A percentile compares a stretch with the other conserved stretches of the same genome.
phyloP scores from a whole-genome alignment of 2,888 invertebrate genomes.

The Andrena bucephala region DNA sequence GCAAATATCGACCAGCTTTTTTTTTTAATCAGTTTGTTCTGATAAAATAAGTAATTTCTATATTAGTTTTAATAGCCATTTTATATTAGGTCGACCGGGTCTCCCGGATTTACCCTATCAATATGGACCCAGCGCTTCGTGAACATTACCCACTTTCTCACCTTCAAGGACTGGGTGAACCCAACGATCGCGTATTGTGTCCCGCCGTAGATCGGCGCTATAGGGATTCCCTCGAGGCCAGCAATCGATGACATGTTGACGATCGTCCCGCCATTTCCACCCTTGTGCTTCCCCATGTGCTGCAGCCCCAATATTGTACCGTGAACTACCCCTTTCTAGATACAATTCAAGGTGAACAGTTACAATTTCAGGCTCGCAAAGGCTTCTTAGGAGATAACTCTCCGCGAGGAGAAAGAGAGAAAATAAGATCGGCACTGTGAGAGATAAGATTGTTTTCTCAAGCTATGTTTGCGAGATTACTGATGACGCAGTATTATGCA shows the following conservation, averaged over 20 bases:
- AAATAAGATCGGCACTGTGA: background rate
- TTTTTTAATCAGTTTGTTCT: too few species aligned
- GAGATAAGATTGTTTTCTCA: background rate
- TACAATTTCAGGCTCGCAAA: too few species aligned
- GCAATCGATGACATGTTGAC: conserved; percentile 88
- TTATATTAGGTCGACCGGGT: too few species aligned
- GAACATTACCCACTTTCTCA: background rate
- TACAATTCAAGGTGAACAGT: conserved; percentile 3
- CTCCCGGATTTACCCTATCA: too few species aligned
- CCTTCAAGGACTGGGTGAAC: conserved; percentile 73
- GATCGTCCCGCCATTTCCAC: conserved; percentile 87
- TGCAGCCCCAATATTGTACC: conserved; percentile 83
- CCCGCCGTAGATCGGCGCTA: conserved; percentile 86
- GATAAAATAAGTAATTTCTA: too few species aligned
- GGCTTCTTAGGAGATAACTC: too few species aligned
- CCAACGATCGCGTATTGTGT: conserved; percentile 85
- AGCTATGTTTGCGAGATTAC: background rate
- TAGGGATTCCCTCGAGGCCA: conserved; percentile 85
- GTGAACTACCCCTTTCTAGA: conserved; percentile 83
- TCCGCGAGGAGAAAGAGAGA: too few species aligned
- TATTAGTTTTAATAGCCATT: too few species aligned
- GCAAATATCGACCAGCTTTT: too few species aligned
- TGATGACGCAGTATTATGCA: background rate
- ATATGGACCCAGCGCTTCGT: background rate
- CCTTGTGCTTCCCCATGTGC: conserved; percentile 84